These are phyloP conservation scores for Notodonta ziczac DNA, from an alignment of 2,888 invertebrate genomes.

Conservation along the genomic window DNA sequence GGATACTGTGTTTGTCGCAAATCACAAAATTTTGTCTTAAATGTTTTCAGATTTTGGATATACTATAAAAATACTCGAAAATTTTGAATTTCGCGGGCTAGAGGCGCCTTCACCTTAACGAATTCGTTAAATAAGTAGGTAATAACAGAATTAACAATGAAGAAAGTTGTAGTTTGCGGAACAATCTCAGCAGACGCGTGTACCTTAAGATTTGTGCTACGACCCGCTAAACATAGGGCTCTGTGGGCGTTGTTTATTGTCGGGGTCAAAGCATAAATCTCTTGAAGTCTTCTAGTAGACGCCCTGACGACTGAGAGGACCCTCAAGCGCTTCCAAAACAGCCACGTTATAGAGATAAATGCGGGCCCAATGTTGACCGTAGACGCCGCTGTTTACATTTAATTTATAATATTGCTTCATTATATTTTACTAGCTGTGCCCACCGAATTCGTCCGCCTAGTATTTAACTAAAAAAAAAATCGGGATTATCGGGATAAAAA, in stretches of 20 bases:
- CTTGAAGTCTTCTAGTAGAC: conserved; percentile 50
- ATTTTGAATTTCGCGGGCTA: too few species aligned
- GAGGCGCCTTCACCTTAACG: too few species aligned
- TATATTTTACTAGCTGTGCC: too few species aligned
- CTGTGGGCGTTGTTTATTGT: conserved; percentile 69
- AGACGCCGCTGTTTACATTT: conserved; percentile 34
- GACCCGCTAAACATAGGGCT: conserved; percentile 36
- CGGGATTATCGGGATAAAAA: too few species aligned
- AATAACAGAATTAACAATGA: neutral
- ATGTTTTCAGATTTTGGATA: too few species aligned
- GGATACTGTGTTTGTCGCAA: too few species aligned
- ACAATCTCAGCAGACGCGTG: conserved; percentile 32
- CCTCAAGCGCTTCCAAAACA: conserved; percentile 65
- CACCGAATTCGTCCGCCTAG: too few species aligned
- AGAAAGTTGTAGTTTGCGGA: conserved; percentile 18
- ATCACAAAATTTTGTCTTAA: too few species aligned
- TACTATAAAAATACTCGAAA: too few species aligned
- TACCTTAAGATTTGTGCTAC: conserved; percentile 36
- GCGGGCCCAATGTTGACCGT: conserved; percentile 49
- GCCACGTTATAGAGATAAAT: conserved; percentile 57
- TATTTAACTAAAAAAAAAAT: too few species aligned
- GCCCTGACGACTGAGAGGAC: conserved; percentile 54
- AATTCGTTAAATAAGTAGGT: too few species aligned
- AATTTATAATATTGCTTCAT: conserved; percentile 39
- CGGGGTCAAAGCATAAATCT: conserved; percentile 73